phyloP scores from a whole-genome alignment of 2,113 vertebrate genomes.

The Serilophus lunatus region DNA sequence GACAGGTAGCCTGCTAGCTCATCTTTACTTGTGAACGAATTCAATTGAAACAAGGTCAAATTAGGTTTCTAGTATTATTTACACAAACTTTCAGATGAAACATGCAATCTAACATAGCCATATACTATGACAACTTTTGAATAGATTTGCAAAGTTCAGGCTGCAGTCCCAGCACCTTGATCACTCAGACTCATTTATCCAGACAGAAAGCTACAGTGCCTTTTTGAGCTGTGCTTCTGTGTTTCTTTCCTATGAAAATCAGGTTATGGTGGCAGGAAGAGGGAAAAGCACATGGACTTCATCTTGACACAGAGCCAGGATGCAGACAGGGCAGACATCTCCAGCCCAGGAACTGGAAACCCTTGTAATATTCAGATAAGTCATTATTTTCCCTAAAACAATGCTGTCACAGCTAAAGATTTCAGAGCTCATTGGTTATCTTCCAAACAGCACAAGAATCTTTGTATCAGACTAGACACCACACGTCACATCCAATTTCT shows the following conservation, averaged over 20 bases:
- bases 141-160: background rate
- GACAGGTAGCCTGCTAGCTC: background rate
- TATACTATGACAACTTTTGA: background rate
- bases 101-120: background rate
- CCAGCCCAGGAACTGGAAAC: background rate
- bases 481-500: background rate
- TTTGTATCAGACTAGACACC: background rate
- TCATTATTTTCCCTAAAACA: background rate
- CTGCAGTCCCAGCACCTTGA: background rate
- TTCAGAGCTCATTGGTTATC: background rate
- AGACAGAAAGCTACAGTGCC: background rate
- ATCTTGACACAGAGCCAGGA: background rate
- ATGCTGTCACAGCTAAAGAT: background rate
- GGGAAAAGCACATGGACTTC: background rate
- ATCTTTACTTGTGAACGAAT: background rate
- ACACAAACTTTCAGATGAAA: background rate
- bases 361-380: background rate
- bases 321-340: background rate
- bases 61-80: background rate
- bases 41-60: background rate
- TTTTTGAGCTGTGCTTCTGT: background rate
- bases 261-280: background rate
- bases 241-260: background rate
- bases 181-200: background rate
- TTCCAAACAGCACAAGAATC: background rate